These are phyloP conservation scores for Cynaeus angustus DNA, from an alignment of 2,888 invertebrate genomes.

Conservation along the genomic window DNA sequence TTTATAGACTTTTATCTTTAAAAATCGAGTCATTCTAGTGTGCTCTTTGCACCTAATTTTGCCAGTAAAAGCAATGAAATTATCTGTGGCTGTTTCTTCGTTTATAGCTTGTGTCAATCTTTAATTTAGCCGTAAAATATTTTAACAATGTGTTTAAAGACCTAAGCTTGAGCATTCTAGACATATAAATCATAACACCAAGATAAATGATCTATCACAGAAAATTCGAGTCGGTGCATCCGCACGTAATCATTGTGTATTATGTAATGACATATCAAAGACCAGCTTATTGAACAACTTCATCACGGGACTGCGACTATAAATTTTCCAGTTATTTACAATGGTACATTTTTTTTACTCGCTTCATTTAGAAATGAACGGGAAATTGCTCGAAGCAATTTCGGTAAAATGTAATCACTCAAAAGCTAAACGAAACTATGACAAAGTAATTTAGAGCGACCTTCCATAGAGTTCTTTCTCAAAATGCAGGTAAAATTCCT, in stretches of 20 bases:
- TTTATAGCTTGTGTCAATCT: no score
- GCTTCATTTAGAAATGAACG: constrained; percentile 19
- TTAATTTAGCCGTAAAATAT: no score
- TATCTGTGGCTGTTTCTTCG: no score
- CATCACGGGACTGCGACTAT: background rate
- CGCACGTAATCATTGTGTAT: background rate
- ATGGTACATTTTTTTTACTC: background rate
- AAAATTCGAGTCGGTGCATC: background rate
- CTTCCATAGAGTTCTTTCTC: constrained; percentile 25
- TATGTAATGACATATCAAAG: constrained; percentile 1
- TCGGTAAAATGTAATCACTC: constrained; percentile 29
- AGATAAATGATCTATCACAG: background rate
- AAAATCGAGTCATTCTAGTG: no score
- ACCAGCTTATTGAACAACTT: background rate
- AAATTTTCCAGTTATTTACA: constrained; percentile 3
- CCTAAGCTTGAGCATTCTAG: no score
- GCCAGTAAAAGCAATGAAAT: no score
- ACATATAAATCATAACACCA: background rate
- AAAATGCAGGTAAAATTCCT: constrained; percentile 40
- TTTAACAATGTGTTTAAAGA: no score
- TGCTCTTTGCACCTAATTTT: no score
- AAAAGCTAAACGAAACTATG: constrained; percentile 35
- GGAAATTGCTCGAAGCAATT: constrained; percentile 22
- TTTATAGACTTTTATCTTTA: no score
- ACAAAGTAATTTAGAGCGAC: constrained; percentile 32